Percentiles rank a stretch among this genome's conserved stretches.
phyloP scores from a whole-genome alignment of 2,113 vertebrate genomes.

The Hippopotamus amphibius region DNA sequence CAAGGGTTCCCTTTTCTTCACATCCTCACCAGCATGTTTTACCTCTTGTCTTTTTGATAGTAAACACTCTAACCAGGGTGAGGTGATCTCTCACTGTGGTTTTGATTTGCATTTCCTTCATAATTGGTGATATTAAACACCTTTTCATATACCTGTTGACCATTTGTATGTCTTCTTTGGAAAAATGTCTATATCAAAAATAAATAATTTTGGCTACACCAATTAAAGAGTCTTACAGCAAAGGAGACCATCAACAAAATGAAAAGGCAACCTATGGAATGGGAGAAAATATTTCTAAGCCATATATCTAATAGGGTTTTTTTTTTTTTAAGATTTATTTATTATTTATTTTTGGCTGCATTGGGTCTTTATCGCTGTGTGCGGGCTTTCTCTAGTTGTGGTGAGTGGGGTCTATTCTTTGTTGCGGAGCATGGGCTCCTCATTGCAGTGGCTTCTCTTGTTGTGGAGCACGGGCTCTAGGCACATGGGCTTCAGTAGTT shows the following conservation, averaged over 20 bases:
- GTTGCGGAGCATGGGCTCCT: too few species aligned
- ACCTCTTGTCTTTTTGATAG: neutral
- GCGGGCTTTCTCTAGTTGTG: too few species aligned
- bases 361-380: too few species aligned
- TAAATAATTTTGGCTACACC: neutral
- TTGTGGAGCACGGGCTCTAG: too few species aligned
- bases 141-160: neutral
- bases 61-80: neutral
- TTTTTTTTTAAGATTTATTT: too few species aligned
- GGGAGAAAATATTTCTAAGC: conserved; percentile 5
- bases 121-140: neutral
- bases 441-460: too few species aligned
- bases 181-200: neutral
- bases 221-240: neutral
- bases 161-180: neutral
- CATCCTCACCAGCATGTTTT: neutral
- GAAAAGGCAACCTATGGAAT: neutral
- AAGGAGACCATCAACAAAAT: neutral
- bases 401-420: too few species aligned
- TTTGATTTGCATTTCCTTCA: neutral
- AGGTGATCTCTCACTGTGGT: neutral
- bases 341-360: too few species aligned
- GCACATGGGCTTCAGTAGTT: too few species aligned
- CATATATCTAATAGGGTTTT: neutral
- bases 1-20: neutral